Percentiles rank a stretch among this genome's conserved stretches.
These are phyloP conservation scores for Drosophila carrolli DNA, from an alignment of 1,140 invertebrate genomes.

Conservation along the genomic window DNA sequence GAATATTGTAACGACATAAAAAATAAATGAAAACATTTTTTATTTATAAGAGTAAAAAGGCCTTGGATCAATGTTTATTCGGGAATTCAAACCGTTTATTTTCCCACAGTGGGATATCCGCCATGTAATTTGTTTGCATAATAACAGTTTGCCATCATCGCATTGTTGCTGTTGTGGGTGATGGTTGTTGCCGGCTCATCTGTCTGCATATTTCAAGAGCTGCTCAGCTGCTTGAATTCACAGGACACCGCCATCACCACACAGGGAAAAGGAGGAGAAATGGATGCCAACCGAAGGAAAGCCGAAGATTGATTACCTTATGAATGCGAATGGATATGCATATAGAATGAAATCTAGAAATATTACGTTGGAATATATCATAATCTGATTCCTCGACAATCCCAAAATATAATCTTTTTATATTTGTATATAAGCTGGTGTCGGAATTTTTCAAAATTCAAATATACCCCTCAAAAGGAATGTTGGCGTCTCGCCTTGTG, in stretches of 20 bases:
- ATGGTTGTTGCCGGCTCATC: conserved; percentile 59
- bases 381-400: background rate
- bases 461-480: conserved; percentile 10
- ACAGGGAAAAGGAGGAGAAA: conserved; percentile 8
- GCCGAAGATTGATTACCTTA: conserved; percentile 45
- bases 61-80: background rate
- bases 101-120: conserved; percentile 43
- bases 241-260: conserved; percentile 43
- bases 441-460: background rate
- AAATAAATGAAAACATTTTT: no score
- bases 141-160: conserved; percentile 72
- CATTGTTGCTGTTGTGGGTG: conserved; percentile 38
- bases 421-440: background rate
- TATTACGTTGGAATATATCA: conserved; percentile 23
- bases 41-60: no score
- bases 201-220: conserved; percentile 64
- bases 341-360: conserved; percentile 41
- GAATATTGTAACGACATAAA: no score
- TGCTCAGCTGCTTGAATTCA: conserved; percentile 78
- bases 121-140: conserved; percentile 81
- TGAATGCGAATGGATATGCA: conserved; percentile 52
- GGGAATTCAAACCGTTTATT: background rate
- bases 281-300: conserved; percentile 10
- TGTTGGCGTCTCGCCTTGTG: conserved; percentile 47
- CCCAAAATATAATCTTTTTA: conserved; percentile 12